phyloP scores from a whole-genome alignment of 2,888 invertebrate species.

The Harpalus rubripes region DNA sequence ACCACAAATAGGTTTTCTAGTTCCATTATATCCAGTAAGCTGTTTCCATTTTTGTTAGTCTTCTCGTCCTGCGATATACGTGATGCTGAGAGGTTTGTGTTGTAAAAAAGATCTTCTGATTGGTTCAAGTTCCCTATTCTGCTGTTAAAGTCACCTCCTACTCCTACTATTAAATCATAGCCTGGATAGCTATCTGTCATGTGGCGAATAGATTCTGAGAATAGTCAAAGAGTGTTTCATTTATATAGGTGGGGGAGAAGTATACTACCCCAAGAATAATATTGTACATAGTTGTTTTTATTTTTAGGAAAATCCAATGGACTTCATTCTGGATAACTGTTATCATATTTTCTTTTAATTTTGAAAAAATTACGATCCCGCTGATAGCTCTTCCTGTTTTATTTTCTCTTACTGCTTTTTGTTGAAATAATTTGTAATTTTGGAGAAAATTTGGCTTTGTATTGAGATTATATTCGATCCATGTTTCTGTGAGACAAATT shows the following conservation, averaged over 20 bases:
- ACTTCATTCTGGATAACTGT: background rate
- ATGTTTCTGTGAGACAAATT: constrained; percentile 3
- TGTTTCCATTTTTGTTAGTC: background rate
- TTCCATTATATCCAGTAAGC: too few species aligned
- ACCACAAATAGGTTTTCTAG: background rate
- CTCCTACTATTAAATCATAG: background rate
- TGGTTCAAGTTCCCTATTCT: background rate
- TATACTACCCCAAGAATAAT: constrained; percentile 1
- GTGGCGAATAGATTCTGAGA: background rate
- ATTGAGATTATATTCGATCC: background rate
- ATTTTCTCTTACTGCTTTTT: constrained; percentile 11
- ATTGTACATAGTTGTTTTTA: background rate
- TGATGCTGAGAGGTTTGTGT: constrained; percentile 1
- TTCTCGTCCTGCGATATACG: background rate
- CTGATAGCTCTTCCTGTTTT: background rate
- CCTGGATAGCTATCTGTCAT: background rate
- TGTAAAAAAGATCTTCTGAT: background rate
- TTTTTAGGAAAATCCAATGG: constrained; percentile 3
- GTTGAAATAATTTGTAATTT: background rate
- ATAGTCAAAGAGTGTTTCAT: constrained; percentile 6
- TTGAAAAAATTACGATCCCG: background rate
- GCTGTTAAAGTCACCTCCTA: background rate
- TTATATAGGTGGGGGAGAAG: background rate
- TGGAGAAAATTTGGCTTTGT: background rate
- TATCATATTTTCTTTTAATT: background rate